phyloP scores from a whole-genome alignment of 2,888 invertebrate genomes.

The Deilephila porcellus region DNA sequence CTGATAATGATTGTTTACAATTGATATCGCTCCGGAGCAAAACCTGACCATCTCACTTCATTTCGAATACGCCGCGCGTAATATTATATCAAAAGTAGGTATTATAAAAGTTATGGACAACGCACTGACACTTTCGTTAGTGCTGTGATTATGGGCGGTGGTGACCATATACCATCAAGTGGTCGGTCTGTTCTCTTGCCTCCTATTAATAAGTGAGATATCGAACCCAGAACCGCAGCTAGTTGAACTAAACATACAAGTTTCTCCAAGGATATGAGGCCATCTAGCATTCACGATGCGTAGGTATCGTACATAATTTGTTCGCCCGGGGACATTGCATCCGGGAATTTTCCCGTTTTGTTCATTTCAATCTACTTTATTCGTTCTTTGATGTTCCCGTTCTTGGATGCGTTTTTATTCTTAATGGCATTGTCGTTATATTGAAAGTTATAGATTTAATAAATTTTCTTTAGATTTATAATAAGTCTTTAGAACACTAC shows the following conservation, averaged over 20 bases:
- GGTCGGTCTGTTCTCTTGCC: too few relatives aligned
- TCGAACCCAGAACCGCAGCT: not conserved
- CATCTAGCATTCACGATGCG: conserved; percentile 8
- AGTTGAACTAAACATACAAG: not conserved
- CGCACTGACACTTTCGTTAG: too few relatives aligned
- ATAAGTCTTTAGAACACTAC: too few relatives aligned
- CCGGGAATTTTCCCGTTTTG: conserved; percentile 35
- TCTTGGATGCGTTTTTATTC: not conserved
- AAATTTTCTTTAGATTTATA: too few relatives aligned
- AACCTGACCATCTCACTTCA: conserved; percentile 14
- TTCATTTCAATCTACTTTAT: conserved; percentile 18
- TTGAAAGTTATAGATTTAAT: too few relatives aligned
- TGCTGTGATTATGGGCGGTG: too few relatives aligned
- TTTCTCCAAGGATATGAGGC: not conserved
- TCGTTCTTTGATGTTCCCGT: not conserved
- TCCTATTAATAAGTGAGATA: too few relatives aligned
- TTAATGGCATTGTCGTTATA: too few relatives aligned
- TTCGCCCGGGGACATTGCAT: conserved; percentile 2
- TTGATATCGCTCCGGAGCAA: not conserved
- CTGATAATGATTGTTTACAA: conserved; percentile 30
- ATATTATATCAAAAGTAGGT: not conserved
- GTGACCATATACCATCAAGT: too few relatives aligned
- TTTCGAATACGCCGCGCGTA: not conserved
- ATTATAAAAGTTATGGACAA: not conserved
- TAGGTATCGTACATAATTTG: conserved; percentile 9